Base-by-base conservation (phyloP, 2,113 vertebrate genomes). In the Carassius auratus region DNA sequence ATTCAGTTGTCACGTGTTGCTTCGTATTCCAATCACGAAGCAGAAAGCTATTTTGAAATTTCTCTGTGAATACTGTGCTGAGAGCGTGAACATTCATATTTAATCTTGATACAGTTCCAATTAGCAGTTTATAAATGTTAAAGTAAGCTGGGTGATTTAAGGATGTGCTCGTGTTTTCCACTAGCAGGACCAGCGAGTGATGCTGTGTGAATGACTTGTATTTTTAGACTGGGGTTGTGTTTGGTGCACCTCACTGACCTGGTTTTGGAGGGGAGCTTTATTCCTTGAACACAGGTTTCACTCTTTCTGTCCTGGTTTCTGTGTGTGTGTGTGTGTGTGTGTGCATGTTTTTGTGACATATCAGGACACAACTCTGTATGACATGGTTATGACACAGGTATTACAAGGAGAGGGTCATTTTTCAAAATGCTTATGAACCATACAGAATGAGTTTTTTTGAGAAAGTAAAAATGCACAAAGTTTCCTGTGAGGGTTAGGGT, bases 241-340 rank as follows among this genome's bases (percentile, higher is more conserved):
- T 76, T 85, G 85, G 79, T 91, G 88, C 86, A 69, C 45, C 74
- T 92, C 87, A 87, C 87, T 94, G 93, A 93, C 93, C 92, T 92
- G 91, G 85, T 91, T 94, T 91, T 89, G 62, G 69, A 83, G n/a
- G 84, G 61, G 68, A 88, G 85, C 87, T 85, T 59, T 93, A 91
- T 93, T 93, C 92, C 85, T 87, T 21, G 14, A 78, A 83, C 86
- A 76, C 69, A 19, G 55, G 87, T 85, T 59, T 50, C 84, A 45
- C 82, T 36, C 69, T 57, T 23, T 73, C 74, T 73, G 45, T 69
- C 21, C 26, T 23, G 62, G 21, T 62, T 30, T 30, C 1, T 30
- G 30, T 30, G 30, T 30, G 30, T 30, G 30, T 30, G 38, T 45
- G 42, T 45, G 42, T 45, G 42, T 8, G 8, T 8, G 42, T 42